Base-by-base conservation (phyloP, 2,113 vertebrate genomes). In the Origma solitaria region DNA sequence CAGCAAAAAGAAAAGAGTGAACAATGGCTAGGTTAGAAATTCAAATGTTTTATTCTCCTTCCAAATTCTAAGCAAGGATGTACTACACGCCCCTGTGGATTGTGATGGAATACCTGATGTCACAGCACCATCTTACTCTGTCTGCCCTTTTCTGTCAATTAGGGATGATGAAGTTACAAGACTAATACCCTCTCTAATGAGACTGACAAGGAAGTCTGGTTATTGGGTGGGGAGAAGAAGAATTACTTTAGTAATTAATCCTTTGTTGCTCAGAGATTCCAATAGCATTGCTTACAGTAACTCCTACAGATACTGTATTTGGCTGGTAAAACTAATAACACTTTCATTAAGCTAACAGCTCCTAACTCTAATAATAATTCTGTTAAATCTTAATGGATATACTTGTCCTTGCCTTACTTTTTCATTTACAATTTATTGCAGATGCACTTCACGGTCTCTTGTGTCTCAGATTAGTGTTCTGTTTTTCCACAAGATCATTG, bases 301-400 rank as follows among this genome's bases (percentile, higher is more conserved):
- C 23, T 86, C 68, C 82, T 92, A 20, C 31, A 90, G 71, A 85
- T 90, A 30, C 62, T 81, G 37, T 81, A 56, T 82, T 92, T 80
- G 33, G 11, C 37, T 85, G 50, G 19, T 66, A 91, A 85, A 80
- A 77, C 15, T 86, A 93, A 75, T 27, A 87, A n/a, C 11, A 86
- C 57, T 79, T 95, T 95, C 61, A 87, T 90, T 86, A 71, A 90
- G 76, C 22, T 93, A 95, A 88, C 47, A 75, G 15, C 47, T 94
- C 30, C 64, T 93, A 66, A 82, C 90, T 64, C 8, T 95, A 66
- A 80, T 53, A 86, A 73, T 75, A 73, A 75, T 83, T 92, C 42
- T 66, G 13, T 83, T 78, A 83, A 92, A 61, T 83, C 64, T 78
- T 93, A 54, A 64, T 86, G n/a, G 25, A 37, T 92, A 47, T 71